Evolutionary conservation across 2,888 invertebrate species (phyloP).

Genomic region (Seira sanloemensis): DNA sequence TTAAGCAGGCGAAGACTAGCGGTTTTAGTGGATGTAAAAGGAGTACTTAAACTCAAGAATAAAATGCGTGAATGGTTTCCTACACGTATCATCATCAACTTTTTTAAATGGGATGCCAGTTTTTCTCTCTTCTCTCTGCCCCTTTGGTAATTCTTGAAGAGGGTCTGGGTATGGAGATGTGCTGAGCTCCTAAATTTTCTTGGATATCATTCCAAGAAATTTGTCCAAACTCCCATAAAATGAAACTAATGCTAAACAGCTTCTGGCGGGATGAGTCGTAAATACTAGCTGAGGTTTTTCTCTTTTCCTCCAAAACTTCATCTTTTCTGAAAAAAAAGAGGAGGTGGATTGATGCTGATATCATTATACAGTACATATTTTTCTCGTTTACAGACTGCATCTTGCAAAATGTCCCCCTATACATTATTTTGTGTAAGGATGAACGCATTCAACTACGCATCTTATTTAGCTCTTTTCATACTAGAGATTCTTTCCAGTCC

Average conservation of each 20-base stretch:
- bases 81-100: conserved; percentile 10
- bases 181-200: conserved; percentile 47
- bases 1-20: conserved; percentile 27
- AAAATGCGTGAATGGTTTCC: conserved; percentile 33
- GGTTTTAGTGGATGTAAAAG: conserved; percentile 19
- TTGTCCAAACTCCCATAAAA: conserved; percentile 61
- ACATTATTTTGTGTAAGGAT: background rate
- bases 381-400: background rate
- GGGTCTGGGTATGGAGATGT: conserved; percentile 11
- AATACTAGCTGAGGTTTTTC: conserved; percentile 40
- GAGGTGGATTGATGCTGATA: background rate
- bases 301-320: background rate
- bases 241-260: conserved; percentile 62
- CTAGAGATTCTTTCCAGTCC: conserved; percentile 6
- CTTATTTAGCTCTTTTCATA: background rate
- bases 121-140: conserved; percentile 14
- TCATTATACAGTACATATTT: background rate
- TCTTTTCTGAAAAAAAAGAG: conserved; percentile 11
- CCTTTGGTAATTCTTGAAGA: conserved; percentile 3
- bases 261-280: conserved; percentile 62
- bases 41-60: conserved; percentile 17
- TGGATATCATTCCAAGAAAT: conserved; percentile 62
- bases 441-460: conserved; percentile 11
- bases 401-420: background rate
- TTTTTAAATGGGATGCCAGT: conserved; percentile 12